A percentile compares a stretch with the other conserved stretches of the same genome.
phyloP scores from a whole-genome alignment of 2,888 invertebrate species.

The Odontothrips loti region DNA sequence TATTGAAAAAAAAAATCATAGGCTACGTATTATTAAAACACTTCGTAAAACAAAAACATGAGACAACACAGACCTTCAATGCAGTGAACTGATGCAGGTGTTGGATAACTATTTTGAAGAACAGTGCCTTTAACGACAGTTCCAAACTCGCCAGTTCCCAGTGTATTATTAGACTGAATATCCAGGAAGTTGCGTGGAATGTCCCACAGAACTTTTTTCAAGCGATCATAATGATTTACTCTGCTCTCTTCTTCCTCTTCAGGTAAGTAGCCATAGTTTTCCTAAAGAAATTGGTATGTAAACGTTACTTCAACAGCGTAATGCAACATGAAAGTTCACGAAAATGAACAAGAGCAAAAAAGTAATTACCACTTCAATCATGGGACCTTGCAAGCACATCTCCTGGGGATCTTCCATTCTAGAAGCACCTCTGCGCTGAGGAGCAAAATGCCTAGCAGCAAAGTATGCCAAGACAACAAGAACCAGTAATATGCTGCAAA shows the following conservation, averaged over 20 bases:
- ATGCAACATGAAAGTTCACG: no score
- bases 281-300: slow-evolving; percentile 46
- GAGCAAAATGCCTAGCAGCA: slow-evolving; percentile 50
- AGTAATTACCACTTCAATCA: slow-evolving; percentile 61
- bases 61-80: slow-evolving; percentile 48
- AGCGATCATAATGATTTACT: slow-evolving; percentile 65
- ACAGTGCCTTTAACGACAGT: slow-evolving; percentile 68
- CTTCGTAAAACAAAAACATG: no score
- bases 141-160: slow-evolving; percentile 74
- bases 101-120: slow-evolving; percentile 56
- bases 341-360: neutral
- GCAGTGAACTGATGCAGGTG: slow-evolving; percentile 60
- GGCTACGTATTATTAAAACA: no score
- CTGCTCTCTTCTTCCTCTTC: slow-evolving; percentile 61
- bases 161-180: slow-evolving; percentile 62
- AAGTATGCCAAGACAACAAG: slow-evolving; percentile 61
- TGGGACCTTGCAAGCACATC: slow-evolving; percentile 71
- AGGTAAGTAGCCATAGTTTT: slow-evolving; percentile 71
- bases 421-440: slow-evolving; percentile 49
- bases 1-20: neutral
- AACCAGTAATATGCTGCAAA: slow-evolving; percentile 62
- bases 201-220: slow-evolving; percentile 71
- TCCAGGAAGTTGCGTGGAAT: slow-evolving; percentile 68
- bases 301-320: neutral
- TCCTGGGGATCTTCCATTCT: slow-evolving; percentile 59